phyloP scores from a whole-genome alignment of 2,797 vertebrate species.

The Zenarchopterus dispar region DNA sequence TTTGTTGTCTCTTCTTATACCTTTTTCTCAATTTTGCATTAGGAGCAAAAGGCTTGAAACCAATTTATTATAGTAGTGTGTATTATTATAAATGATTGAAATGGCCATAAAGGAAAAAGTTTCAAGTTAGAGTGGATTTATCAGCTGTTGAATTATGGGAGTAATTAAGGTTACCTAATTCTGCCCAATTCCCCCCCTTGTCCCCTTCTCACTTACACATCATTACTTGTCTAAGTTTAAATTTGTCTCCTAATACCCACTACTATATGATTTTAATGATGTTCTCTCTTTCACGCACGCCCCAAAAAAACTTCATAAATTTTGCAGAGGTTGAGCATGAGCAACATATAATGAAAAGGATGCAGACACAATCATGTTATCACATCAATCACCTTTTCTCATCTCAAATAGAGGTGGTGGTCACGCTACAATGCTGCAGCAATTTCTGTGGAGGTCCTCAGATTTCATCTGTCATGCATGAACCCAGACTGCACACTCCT shows the following conservation, averaged over 20 bases:
- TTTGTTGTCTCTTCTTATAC: not conserved
- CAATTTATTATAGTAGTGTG: not conserved
- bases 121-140: too few relatives aligned
- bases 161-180: too few relatives aligned
- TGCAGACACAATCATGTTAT: constrained; percentile 30
- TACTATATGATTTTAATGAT: too few relatives aligned
- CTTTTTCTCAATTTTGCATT: constrained; percentile 4
- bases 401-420: constrained; percentile 24
- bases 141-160: too few relatives aligned
- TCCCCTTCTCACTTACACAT: too few relatives aligned
- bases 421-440: constrained; percentile 53
- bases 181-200: too few relatives aligned
- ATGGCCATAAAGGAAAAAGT: too few relatives aligned
- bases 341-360: constrained; percentile 29
- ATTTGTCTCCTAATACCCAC: too few relatives aligned
- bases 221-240: too few relatives aligned
- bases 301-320: too few relatives aligned
- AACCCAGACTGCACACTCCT: constrained; percentile 52
- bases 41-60: not conserved
- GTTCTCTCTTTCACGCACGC: too few relatives aligned
- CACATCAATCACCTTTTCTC: constrained; percentile 38
- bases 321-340: too few relatives aligned
- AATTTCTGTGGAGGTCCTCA: constrained; percentile 39
- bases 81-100: not conserved
- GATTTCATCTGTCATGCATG: constrained; percentile 60